These are phyloP conservation scores for Ophion costatus DNA, from an alignment of 2,888 invertebrate species.

Conservation along the genomic window DNA sequence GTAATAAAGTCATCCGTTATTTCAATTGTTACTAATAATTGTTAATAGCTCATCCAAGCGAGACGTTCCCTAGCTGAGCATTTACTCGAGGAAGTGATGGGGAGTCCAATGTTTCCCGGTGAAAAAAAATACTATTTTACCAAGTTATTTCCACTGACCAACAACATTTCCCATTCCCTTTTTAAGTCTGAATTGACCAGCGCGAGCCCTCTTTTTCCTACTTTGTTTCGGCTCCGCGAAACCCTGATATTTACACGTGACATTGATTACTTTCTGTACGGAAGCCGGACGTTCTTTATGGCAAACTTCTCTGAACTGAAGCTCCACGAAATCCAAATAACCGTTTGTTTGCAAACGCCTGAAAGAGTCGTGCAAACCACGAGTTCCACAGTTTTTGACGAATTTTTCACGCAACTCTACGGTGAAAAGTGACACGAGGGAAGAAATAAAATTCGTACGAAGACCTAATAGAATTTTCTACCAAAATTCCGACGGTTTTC, in stretches of 20 bases:
- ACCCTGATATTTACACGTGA: conserved; percentile 32
- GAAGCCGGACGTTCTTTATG: background rate
- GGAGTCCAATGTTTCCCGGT: conserved; percentile 27
- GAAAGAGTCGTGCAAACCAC: background rate
- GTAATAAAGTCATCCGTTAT: too few relatives aligned
- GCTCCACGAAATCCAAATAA: background rate
- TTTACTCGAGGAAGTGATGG: background rate
- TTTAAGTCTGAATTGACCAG: background rate
- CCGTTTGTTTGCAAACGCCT: background rate
- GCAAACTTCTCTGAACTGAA: background rate
- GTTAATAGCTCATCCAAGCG: background rate
- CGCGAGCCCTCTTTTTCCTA: background rate
- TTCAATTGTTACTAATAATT: background rate
- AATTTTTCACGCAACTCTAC: background rate
- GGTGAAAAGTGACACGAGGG: background rate
- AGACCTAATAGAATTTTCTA: background rate
- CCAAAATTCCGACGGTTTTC: background rate
- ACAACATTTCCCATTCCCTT: too few relatives aligned
- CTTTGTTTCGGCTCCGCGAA: background rate
- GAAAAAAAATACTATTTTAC: conserved; percentile 9
- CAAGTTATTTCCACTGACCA: background rate
- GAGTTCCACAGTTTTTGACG: background rate
- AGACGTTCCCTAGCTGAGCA: background rate
- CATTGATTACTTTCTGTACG: conserved; percentile 14
- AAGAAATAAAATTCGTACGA: background rate